Percentiles rank a stretch among this genome's conserved stretches.
phyloP scores from a whole-genome alignment of 1,140 invertebrate species.

The Trichonephila clavipes region DNA sequence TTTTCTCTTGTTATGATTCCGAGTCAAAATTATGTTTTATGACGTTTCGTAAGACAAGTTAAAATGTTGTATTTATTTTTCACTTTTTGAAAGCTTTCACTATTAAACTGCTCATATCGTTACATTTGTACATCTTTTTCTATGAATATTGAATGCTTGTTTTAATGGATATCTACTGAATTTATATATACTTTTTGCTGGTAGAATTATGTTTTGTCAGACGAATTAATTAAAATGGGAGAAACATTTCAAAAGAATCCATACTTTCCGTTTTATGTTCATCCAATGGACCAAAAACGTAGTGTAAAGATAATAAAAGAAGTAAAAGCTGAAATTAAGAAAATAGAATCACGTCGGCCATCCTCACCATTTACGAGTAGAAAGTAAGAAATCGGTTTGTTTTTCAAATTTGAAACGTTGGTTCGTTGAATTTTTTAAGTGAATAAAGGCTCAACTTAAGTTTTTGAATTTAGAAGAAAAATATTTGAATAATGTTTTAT shows the following conservation, averaged over 20 bases:
- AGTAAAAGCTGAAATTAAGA: slow-evolving; percentile 66
- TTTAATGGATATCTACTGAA: background rate
- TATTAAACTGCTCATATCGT: no score
- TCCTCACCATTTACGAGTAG: slow-evolving; percentile 18
- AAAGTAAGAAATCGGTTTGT: background rate
- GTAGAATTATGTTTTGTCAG: background rate
- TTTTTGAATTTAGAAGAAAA: no score
- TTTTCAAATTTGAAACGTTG: no score
- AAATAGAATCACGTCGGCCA: slow-evolving; percentile 61
- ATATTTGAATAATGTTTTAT: no score
- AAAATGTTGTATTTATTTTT: no score
- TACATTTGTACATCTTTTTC: no score
- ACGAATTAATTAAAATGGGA: background rate
- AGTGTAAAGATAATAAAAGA: slow-evolving; percentile 62
- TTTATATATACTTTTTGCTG: background rate
- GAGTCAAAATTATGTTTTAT: no score
- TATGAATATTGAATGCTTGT: no score
- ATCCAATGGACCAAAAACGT: slow-evolving; percentile 59
- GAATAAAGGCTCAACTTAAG: no score
- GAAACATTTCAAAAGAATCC: slow-evolving; percentile 9
- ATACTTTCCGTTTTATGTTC: slow-evolving; percentile 63
- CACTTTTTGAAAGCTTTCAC: no score
- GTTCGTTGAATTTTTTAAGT: no score
- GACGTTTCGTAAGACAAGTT: no score
- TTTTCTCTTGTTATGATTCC: background rate